phyloP scores from a whole-genome alignment of 2,113 vertebrate species.

The Siphamia tubifer region DNA sequence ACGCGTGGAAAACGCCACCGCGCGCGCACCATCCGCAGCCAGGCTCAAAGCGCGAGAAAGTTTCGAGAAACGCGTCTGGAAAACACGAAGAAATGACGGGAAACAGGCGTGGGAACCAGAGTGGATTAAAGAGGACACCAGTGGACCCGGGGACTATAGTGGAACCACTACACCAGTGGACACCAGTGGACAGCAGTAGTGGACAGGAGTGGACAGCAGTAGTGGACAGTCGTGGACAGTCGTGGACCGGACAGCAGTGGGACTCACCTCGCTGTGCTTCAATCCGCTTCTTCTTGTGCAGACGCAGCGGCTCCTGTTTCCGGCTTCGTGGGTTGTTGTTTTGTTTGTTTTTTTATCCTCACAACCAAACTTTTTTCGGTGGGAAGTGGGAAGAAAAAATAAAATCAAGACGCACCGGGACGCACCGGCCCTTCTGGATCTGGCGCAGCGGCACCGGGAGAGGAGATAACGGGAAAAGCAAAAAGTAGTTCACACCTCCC shows the following conservation, averaged over 20 bases:
- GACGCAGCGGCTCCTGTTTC: conserved; percentile 53
- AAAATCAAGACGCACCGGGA: no score
- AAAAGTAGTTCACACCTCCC: conserved; percentile 83
- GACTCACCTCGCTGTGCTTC: conserved; percentile 82
- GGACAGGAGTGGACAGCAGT: no score
- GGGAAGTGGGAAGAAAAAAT: conserved; percentile 24
- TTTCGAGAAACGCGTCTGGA: conserved; percentile 31
- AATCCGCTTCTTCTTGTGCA: conserved; percentile 74
- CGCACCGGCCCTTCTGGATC: conserved; percentile 46
- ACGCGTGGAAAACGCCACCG: conserved; percentile 22
- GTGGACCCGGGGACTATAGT: no score
- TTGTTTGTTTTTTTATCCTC: conserved; percentile 75
- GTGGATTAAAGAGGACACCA: no score
- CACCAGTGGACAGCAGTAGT: no score
- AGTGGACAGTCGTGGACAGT: no score
- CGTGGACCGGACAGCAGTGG: conserved; percentile 47
- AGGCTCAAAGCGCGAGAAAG: conserved; percentile 39
- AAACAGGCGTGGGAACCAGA: conserved; percentile 21
- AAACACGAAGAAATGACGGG: neutral
- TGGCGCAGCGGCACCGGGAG: conserved; percentile 57
- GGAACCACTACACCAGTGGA: no score
- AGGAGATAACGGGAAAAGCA: conserved; percentile 74
- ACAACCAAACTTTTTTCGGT: conserved; percentile 72
- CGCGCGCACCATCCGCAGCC: neutral
- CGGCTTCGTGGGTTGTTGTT: no score